Evolutionary conservation across 1,140 invertebrate genomes (phyloP).

Genomic region (Melitaea cinxia): DNA sequence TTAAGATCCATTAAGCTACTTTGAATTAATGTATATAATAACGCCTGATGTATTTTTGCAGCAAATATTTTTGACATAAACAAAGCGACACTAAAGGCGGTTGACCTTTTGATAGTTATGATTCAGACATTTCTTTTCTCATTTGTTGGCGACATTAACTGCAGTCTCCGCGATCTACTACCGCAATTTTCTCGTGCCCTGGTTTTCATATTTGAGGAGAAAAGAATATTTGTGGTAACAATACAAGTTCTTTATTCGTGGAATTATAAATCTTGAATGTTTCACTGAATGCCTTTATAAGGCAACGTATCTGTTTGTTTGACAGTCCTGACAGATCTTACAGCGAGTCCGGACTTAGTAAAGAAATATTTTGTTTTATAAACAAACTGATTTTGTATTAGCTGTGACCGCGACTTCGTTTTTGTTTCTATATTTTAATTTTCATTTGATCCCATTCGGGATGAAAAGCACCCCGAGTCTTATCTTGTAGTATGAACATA

Average conservation of each 20-base stretch:
- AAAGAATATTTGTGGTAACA: conserved; percentile 35
- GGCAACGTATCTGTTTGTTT: conserved; percentile 15
- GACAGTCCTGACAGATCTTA: conserved; percentile 2
- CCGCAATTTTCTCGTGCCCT: conserved; percentile 27
- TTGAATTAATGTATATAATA: neutral
- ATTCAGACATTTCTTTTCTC: conserved; percentile 29
- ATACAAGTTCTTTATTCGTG: conserved; percentile 27
- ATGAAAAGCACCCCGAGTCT: no score
- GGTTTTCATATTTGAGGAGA: conserved; percentile 33
- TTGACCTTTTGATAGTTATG: conserved; percentile 34
- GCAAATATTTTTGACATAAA: conserved; percentile 4
- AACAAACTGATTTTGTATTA: no score
- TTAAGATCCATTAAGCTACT: neutral
- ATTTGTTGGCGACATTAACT: conserved; percentile 40
- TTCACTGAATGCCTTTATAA: conserved; percentile 31
- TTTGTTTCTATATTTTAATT: neutral
- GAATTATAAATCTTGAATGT: conserved; percentile 27
- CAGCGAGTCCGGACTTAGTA: neutral
- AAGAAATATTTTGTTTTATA: no score
- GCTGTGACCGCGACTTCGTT: no score
- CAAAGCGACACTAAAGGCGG: conserved; percentile 26
- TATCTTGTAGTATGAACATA: no score
- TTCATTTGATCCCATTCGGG: no score
- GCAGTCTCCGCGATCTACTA: conserved; percentile 20
- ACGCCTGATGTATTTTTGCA: neutral